Conservation (phyloP, 2,113 vertebrate genomes). For the Hippotragus niger region DNA sequence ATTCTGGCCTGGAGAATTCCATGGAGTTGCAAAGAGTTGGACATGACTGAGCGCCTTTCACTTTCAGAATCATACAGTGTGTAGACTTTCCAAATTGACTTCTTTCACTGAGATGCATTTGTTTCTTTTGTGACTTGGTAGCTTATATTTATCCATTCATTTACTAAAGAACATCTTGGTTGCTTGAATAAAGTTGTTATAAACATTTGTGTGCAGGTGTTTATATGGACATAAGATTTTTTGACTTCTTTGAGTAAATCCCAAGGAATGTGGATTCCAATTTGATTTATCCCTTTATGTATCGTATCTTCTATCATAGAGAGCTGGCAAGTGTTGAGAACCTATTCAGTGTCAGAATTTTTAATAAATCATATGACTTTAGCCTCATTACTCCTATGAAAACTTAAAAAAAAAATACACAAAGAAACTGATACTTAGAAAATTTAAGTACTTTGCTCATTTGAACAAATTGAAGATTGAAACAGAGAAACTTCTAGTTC, state of each 20-base stretch:
- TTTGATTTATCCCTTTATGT: background rate
- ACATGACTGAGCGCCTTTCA: background rate
- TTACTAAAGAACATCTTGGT: background rate
- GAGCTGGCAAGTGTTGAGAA: background rate
- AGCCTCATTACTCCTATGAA: background rate
- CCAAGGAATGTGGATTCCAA: background rate
- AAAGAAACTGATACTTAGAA: background rate
- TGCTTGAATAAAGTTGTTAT: background rate
- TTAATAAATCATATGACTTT: background rate
- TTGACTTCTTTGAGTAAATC: background rate
- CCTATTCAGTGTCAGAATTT: background rate
- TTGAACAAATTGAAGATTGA: slow-evolving; percentile 8
- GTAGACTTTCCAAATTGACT: background rate
- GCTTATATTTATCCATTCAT: background rate
- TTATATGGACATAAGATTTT: background rate
- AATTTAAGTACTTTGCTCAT: background rate
- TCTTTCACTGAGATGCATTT: background rate
- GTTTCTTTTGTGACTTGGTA: background rate
- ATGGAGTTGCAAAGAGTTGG: background rate
- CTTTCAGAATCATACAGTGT: background rate
- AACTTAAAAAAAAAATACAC: background rate
- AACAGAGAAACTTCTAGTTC: background rate
- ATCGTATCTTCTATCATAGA: background rate
- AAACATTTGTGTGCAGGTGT: background rate
- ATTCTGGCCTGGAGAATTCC: background rate